Base-by-base conservation (phyloP, 2,888 invertebrate species). In the Scaptomyza cyrtandrae region DNA sequence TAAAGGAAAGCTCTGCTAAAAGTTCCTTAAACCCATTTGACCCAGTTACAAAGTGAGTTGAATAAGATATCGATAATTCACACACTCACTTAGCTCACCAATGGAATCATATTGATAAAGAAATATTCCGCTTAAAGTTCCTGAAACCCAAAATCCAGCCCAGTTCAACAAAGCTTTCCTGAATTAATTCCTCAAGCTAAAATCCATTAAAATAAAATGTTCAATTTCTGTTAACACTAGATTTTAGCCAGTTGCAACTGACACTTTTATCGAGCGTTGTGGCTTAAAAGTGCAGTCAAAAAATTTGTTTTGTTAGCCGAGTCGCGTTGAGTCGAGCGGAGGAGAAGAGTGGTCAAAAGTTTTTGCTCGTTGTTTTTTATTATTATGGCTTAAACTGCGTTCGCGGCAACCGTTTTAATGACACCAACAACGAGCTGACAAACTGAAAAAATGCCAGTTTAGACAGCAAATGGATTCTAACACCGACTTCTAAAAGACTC, bases 181-280 rank as follows among this genome's bases (percentile, higher is more conserved):
- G 29, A 29, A 7, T 1, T 7, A 6, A 29, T 29, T 29, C 29
- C 5, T 24, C 24, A 24, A 2, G 24, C 24, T 24, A 1, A 24
- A 1, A 24, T 24, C 24, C 24, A 24, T 24, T 24, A 24, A 3
- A 2, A 1, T 24, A 29, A 29, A 37, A 13, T 2, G 6, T 6
- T n/a, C 14, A 39, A 14, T 39, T 39, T n/a, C 1, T 27, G 4
- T 6, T 27, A 6, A 27, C 29, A 29, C 29, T 29, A 29, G 7
- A 29, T 7, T 29, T 29, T 29, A 24, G 24, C 29, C 7, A 29
- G 29, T 6, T 54, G 81, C 54, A 65, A 48, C 79, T 81, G 88
- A 81, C 82, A 85, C 68, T 85, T 87, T 82, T 85, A 82, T 82
- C 81, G 80, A 64, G 49, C 65, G 74, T 69, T 16, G 19, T 64